Base-by-base conservation (phyloP, 2,113 vertebrate species). In the Notarius lentiginosus region DNA sequence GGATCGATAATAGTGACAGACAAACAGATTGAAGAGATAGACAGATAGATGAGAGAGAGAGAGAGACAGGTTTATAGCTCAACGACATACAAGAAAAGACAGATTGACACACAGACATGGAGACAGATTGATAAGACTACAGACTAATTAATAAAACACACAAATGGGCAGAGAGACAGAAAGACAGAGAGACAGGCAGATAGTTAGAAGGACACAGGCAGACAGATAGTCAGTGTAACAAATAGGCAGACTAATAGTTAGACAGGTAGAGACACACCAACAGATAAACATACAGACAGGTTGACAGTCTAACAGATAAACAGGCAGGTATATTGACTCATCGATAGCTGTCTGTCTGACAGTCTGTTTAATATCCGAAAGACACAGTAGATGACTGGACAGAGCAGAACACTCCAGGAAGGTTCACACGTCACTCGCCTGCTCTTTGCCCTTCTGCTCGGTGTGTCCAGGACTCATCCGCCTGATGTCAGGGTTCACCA, bases 401-500 rank as follows among this genome's bases (percentile, higher is more conserved):
- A 18, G 63, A 8, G 9, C 34, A 75, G 34, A 75, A 75, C 7
- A 20, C 34, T 75, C 22, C 34, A 77, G 47, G 14, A 27, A 2
- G 7, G 22, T 55, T 79, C n/a, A 17, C 55, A 22, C 9, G 5
- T 22, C 5, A 34, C 80, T 80, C 47, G 88, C 87, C 34, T 79
- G 83, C 22, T 88, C 89, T 70, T 55, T 75, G n/a, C 81, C 63
- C 58, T 84, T 49, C 17, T 65, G 66, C 53, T 76, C 83, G 47
- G 58, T 55, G 34, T 82, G 84, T 89, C 30, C 47, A 15, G 70
- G 55, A 82, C 92, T 92, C 87, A 92, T 90, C 92, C 94, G 94
- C 89, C 92, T 92, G 91, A 92, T 94, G 90, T 96, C 96, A 0
- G 96, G 93, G 84, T 92, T 93, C 56, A 94, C 93, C 96, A 97